Conservation (phyloP, 2,797 vertebrate genomes). For the Betta splendens region DNA sequence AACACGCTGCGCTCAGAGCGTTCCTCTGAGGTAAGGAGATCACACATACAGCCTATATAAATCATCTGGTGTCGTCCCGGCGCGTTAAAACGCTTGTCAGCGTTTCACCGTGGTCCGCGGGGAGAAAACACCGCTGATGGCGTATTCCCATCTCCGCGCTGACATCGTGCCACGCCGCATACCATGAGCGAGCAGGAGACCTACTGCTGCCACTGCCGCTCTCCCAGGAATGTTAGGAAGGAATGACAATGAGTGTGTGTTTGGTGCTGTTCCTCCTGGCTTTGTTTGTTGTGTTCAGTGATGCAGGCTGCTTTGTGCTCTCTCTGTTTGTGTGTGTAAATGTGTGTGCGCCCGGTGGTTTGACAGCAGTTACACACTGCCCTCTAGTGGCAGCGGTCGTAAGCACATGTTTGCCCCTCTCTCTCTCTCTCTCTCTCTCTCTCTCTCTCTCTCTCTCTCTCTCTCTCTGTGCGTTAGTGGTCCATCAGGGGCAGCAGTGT, state of each 20-base stretch:
- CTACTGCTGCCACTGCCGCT: conserved; percentile 59
- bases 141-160: conserved; percentile 55
- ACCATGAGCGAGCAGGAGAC: conserved; percentile 71
- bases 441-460: conserved; percentile 12
- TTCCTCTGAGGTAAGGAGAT: conserved; percentile 32
- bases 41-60: conserved; percentile 38
- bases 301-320: conserved; percentile 79
- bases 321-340: conserved; percentile 41
- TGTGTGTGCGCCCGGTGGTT: conserved; percentile 50
- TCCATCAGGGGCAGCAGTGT: conserved; percentile 81
- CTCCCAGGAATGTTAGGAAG: conserved; percentile 74
- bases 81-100: conserved; percentile 66
- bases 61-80: conserved; percentile 53
- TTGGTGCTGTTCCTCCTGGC: conserved; percentile 71
- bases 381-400: conserved; percentile 74
- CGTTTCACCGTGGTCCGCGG: conserved; percentile 41
- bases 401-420: conserved; percentile 39
- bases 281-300: conserved; percentile 81
- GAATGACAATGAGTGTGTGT: conserved; percentile 73
- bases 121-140: conserved; percentile 51
- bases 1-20: conserved; percentile 4
- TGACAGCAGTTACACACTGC: conserved; percentile 78
- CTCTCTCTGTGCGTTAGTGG: conserved; percentile 70
- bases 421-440: conserved; percentile 34
- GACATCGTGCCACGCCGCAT: conserved; percentile 64